Base-by-base conservation (phyloP, 1,140 invertebrate genomes). In the Paralvinella palmiformis region DNA sequence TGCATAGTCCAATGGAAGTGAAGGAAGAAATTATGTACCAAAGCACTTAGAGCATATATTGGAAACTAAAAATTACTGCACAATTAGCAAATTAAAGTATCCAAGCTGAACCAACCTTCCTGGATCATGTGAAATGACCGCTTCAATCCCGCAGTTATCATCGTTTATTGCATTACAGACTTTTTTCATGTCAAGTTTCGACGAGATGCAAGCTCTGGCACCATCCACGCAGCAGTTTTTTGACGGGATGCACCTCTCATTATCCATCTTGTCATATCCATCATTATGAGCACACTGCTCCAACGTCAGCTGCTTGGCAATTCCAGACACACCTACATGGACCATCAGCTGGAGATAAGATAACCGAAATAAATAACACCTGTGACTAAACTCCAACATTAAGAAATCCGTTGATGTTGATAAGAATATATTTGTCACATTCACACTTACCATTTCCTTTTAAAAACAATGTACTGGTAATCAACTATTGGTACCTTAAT, bases 251-350 rank as follows among this genome's bases (percentile, higher is more conserved):
- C 35, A 60, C 13, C 76, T 72, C 55, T 63, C 63, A 17, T 82
- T 73, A 68, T 84, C 83, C 7, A 66, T 56, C 36, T 72, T 75
- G 41, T 71, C 64, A 68, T 83, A 83, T 1, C 81, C 81, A 62
- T 72, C 69, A 67, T 83, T 84, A 69, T 81, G 79, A 31, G 81
- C 81, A 45, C 69, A 66, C 65, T 83, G 80, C 68, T 84, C 83
- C 36, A 84, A 56, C 0, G 81, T 82, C 15, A 84, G 64, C 53
- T 75, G 75, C 44, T 73, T 73, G 5, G 82, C 82, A 20, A 81
- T 74, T n/a, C 79, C 75, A n/a, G 81, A 83, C n/a, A 84, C 81
- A 48, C 82, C 83, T 27, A 83, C 81, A 71, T 83, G 81, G 10
- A 84, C 76, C 6, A 81, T 73, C 45, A 84, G 68, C 81, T 83